A percentile compares a stretch with the other conserved stretches of the same genome.
Evolutionary conservation across 2,113 vertebrate species (phyloP).

Genomic region (Chionomys nivalis): DNA sequence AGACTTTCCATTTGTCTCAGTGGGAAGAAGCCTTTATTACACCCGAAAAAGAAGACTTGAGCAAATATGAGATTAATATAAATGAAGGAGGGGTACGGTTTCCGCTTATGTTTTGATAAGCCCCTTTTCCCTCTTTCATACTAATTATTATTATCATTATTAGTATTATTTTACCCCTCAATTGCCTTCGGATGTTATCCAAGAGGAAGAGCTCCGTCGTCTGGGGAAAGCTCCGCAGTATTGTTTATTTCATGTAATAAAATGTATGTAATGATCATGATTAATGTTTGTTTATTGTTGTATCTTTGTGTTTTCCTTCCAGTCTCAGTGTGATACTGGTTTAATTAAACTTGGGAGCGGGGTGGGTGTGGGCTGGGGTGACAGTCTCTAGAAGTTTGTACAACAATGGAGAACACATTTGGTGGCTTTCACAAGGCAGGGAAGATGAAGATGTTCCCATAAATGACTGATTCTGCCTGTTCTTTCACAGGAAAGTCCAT

Average conservation of each 20-base stretch:
- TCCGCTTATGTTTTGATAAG: constrained; percentile 55
- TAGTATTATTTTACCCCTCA: constrained; percentile 79
- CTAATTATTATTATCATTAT: constrained; percentile 80
- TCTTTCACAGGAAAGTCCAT: constrained; percentile 63
- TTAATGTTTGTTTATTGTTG: constrained; percentile 74
- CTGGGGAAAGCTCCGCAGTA: constrained; percentile 59
- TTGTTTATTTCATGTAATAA: constrained; percentile 83
- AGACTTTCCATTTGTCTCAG: constrained; percentile 25
- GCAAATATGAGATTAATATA: constrained; percentile 77
- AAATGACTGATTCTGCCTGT: constrained; percentile 59
- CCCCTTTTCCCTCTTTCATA: constrained; percentile 58
- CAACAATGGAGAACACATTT: constrained; percentile 45
- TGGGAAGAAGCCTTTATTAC: constrained; percentile 30
- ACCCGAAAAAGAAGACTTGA: constrained; percentile 11
- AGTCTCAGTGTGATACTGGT: constrained; percentile 71
- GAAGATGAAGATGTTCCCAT: constrained; percentile 21
- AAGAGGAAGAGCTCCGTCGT: constrained; percentile 68
- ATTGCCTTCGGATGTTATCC: constrained; percentile 77
- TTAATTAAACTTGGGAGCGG: constrained; percentile 77
- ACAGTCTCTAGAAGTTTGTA: constrained; percentile 54
- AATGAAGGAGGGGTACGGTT: constrained; percentile 18
- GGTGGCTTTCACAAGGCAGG: neutral
- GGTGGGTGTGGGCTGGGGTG: constrained; percentile 62
- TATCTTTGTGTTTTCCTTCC: constrained; percentile 74
- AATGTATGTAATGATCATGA: constrained; percentile 78